Conservation (phyloP, 2,113 vertebrate genomes). For the Erythrocebus patas region DNA sequence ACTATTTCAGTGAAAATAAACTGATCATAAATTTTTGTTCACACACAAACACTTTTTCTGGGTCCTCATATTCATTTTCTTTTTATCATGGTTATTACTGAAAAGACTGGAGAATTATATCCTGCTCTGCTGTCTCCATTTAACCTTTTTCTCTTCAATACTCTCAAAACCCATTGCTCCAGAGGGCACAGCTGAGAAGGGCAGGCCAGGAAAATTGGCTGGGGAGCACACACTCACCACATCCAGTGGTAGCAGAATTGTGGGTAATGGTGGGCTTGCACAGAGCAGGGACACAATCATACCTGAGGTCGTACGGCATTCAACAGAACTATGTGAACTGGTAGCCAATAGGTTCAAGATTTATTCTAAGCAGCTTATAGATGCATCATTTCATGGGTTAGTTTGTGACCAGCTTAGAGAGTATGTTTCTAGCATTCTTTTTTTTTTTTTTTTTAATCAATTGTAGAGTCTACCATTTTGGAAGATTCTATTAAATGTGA, state of each 20-base stretch:
- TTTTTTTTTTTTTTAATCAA: not conserved
- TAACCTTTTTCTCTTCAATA: not conserved
- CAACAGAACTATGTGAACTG: not conserved
- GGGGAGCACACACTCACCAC: not conserved
- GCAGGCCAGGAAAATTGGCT: not conserved
- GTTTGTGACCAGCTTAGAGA: not conserved
- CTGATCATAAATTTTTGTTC: not conserved
- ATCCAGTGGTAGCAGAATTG: not conserved
- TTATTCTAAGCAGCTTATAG: not conserved
- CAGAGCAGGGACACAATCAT: not conserved
- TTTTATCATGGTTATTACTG: slow-evolving; percentile 41
- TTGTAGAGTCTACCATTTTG: not conserved
- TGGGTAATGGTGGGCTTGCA: not conserved
- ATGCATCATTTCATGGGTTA: not conserved
- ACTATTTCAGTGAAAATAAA: slow-evolving; percentile 49
- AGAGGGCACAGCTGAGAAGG: not conserved
- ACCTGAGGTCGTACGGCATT: not conserved
- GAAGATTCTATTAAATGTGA: not conserved
- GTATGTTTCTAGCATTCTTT: not conserved
- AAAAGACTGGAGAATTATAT: slow-evolving; percentile 43
- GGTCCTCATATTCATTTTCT: slow-evolving; percentile 17
- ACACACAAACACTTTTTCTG: not conserved
- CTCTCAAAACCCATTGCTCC: not conserved
- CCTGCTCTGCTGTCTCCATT: not conserved
- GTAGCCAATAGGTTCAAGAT: not conserved